Evolutionary conservation across 2,888 invertebrate genomes (phyloP), one percentile per base, ranked within the genome.

Genomic region (Dolichomitus sp.): DNA sequence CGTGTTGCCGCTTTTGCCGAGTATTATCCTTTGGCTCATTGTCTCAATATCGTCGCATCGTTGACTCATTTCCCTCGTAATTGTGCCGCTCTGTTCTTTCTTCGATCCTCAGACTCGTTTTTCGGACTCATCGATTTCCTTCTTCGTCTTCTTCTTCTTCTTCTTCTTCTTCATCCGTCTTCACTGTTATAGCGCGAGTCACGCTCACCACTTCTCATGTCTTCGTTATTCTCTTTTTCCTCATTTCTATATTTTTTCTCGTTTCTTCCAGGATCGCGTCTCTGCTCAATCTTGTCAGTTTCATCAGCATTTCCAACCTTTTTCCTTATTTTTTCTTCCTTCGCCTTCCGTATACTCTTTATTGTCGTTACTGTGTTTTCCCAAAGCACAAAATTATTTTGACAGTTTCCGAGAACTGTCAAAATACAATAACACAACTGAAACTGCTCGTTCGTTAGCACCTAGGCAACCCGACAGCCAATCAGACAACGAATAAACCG

Each of bases 1-100:
- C 84, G 66, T 81, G 86, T 17, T 77, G 84, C 4, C 87, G 68
- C 45, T 86, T 86, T 14, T 84, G 83, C 42, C 85, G 59, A 0
- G 81, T 63, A 0, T 37, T 50, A 65, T 77, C 65, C 66, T 83
- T 70, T 40, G 85, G 30, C 66, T 76, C 65, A 79, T 84, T 76
- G 81, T 87, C 80, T 89, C 90, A 89, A 72, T 89, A 87, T 57
- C 86, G 73, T 5, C 83, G 85, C 76, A 83, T 86, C 27, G 81
- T 81, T 17, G 37, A 63, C 81, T 54, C 69, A 42, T 69, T 54
- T 11, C 63, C 61, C 30, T 82, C 68, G 52, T 68, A 11, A 19
- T 37, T 37, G 37, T 52, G 19, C 9, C 40, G 11, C 17, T 68
- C 74, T 69, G 14, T 79, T 54, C 5, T 4, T 61, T 37, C 52